phyloP scores from a whole-genome alignment of 1,140 invertebrate species.

The Drosophila setifemur region DNA sequence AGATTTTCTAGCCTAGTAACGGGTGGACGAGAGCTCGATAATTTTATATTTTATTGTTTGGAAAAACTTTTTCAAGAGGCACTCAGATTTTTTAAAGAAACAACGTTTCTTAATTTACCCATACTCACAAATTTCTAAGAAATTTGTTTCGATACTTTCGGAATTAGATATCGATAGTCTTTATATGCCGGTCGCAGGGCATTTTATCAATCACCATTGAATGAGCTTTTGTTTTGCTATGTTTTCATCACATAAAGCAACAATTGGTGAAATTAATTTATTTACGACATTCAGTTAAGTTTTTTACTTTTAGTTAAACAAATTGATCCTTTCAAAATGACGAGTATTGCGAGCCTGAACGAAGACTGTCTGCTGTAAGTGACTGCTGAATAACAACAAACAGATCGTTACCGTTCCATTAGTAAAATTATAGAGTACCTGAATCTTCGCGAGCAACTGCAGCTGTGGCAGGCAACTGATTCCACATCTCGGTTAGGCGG shows the following conservation, averaged over 20 bases:
- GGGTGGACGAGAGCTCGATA: too few relatives aligned
- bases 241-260: constrained; percentile 26
- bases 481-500: constrained; percentile 4
- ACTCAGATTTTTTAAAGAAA: too few relatives aligned
- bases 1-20: too few relatives aligned
- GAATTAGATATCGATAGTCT: neutral
- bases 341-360: constrained; percentile 10
- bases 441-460: constrained; percentile 20
- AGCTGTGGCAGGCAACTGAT: constrained; percentile 26
- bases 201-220: neutral
- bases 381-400: too few relatives aligned
- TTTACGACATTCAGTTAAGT: neutral
- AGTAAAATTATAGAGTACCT: constrained; percentile 38
- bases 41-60: too few relatives aligned
- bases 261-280: neutral
- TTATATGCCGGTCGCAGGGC: too few relatives aligned
- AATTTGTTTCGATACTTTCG: neutral
- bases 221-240: constrained; percentile 4
- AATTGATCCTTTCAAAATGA: neutral
- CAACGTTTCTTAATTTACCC: too few relatives aligned
- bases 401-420: neutral
- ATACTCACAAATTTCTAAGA: too few relatives aligned
- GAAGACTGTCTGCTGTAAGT: constrained; percentile 43
- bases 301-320: neutral
- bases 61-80: too few relatives aligned